Evolutionary conservation across 1,140 invertebrate species (phyloP).

Genomic region (Trichoplusia ni): DNA sequence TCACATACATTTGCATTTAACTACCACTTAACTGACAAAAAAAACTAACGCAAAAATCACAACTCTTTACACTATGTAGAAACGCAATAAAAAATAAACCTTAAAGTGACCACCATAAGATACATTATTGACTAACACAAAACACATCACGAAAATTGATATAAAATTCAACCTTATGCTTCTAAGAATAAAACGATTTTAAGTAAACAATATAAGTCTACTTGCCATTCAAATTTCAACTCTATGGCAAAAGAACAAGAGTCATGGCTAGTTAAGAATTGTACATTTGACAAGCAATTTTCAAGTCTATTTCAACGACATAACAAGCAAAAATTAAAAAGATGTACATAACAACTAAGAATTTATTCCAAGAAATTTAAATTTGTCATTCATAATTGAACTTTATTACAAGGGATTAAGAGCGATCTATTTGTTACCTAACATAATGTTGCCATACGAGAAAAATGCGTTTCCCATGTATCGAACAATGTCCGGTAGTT

Average conservation of each 20-base stretch:
- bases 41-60: background rate
- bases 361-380: too few relatives aligned
- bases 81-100: background rate
- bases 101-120: background rate
- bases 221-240: background rate
- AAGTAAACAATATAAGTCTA: background rate
- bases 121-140: background rate
- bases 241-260: background rate
- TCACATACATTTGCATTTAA: background rate
- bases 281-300: too few relatives aligned
- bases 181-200: background rate
- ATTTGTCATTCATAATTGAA: background rate
- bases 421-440: background rate
- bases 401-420: background rate
- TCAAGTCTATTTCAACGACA: too few relatives aligned
- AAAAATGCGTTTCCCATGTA: slow-evolving; percentile 15
- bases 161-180: background rate
- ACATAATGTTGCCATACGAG: slow-evolving; percentile 1
- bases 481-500: slow-evolving; percentile 27
- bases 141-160: background rate
- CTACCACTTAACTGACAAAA: background rate
- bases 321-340: too few relatives aligned
- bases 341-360: too few relatives aligned
- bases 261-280: too few relatives aligned
- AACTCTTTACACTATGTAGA: background rate